Evolutionary conservation across 1,140 invertebrate species (phyloP).

Genomic region (Dendrolimus punctatus): DNA sequence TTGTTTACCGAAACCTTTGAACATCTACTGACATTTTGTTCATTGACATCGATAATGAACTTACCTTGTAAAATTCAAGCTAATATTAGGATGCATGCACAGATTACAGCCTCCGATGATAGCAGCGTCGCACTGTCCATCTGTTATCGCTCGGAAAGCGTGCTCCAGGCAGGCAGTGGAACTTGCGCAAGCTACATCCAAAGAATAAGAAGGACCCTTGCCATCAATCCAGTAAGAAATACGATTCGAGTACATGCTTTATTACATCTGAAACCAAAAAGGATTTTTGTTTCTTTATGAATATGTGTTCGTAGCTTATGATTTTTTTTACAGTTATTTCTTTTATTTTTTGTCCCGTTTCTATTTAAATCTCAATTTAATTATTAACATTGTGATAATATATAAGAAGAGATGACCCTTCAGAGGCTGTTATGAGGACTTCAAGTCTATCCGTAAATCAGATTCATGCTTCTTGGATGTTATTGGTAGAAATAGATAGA

Average conservation of each 20-base stretch:
- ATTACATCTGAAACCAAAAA: constrained; percentile 72
- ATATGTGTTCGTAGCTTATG: neutral
- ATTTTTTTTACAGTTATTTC: no score
- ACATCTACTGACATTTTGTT: no score
- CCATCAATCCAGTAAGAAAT: constrained; percentile 83
- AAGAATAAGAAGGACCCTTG: constrained; percentile 83
- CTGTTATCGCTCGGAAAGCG: constrained; percentile 82
- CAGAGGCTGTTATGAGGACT: no score
- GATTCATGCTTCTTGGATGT: no score
- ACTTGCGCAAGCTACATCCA: constrained; percentile 94
- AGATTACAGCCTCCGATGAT: constrained; percentile 89
- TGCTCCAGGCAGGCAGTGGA: constrained; percentile 88
- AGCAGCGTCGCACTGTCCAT: constrained; percentile 86
- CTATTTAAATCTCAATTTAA: no score
- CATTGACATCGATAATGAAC: neutral
- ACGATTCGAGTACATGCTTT: constrained; percentile 91
- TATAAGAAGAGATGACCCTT: no score
- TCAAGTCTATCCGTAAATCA: no score
- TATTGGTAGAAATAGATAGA: no score
- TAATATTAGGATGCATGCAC: constrained; percentile 85
- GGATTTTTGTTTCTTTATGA: neutral
- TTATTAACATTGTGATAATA: no score
- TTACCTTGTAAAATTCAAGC: constrained; percentile 84
- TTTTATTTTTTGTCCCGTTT: no score
- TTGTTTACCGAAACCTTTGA: no score